phyloP scores from a whole-genome alignment of 2,888 invertebrate species.

The Eurois occulta region DNA sequence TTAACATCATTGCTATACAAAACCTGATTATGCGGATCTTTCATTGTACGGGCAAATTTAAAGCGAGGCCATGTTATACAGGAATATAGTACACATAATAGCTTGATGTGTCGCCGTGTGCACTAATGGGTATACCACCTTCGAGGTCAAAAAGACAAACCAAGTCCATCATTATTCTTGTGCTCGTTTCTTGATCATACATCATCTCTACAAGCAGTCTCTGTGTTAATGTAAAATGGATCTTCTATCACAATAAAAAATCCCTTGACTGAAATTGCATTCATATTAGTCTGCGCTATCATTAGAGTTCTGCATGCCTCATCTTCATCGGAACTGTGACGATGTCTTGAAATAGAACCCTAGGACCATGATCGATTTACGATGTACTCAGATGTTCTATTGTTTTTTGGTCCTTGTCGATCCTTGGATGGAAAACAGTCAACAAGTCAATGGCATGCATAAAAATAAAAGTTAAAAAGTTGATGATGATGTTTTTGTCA shows the following conservation, averaged over 20 bases:
- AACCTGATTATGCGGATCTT: no score
- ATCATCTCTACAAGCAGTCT: slow-evolving; percentile 1
- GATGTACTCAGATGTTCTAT: slow-evolving; percentile 10
- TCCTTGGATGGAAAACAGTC: background rate
- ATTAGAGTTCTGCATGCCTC: slow-evolving; percentile 30
- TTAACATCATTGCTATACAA: no score
- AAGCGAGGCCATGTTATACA: no score
- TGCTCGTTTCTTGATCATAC: background rate
- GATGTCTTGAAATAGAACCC: slow-evolving; percentile 14
- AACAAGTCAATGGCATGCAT: slow-evolving; percentile 1
- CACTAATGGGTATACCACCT: no score
- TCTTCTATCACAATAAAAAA: slow-evolving; percentile 26
- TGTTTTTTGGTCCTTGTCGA: slow-evolving; percentile 6
- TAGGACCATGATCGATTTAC: slow-evolving; percentile 15
- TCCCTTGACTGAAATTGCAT: slow-evolving; percentile 27
- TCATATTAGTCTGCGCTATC: slow-evolving; percentile 17
- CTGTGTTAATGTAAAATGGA: background rate
- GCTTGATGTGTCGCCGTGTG: no score
- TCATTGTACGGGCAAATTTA: no score
- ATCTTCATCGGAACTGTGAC: slow-evolving; percentile 25
- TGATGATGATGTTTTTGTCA: background rate
- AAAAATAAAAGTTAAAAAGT: slow-evolving; percentile 6
- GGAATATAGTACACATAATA: no score
- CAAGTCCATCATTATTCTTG: background rate
- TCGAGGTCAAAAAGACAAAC: no score